These are phyloP conservation scores for Leptonema lineaticorne DNA, from an alignment of 1,140 invertebrate species.

Conservation along the genomic window DNA sequence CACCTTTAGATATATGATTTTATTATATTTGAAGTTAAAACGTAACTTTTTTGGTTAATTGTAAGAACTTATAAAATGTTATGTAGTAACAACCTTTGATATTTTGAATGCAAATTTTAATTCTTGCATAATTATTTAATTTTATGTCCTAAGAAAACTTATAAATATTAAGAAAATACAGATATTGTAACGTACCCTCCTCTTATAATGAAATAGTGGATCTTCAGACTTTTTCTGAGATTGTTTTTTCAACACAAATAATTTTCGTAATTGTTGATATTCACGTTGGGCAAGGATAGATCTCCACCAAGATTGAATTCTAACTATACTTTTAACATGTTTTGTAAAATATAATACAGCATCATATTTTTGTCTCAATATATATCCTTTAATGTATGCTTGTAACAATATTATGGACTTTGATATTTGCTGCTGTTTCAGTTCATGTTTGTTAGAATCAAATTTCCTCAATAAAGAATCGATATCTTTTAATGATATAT, in stretches of 20 bases:
- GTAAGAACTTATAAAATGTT: too few relatives aligned
- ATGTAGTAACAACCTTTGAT: too few relatives aligned
- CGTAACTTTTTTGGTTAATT: too few relatives aligned
- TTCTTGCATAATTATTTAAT: too few relatives aligned
- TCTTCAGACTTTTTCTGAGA: conserved; percentile 48
- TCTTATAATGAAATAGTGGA: conserved; percentile 54
- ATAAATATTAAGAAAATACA: too few relatives aligned
- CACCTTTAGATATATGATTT: too few relatives aligned
- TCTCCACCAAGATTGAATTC: conserved; percentile 72
- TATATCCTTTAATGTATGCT: conserved; percentile 63
- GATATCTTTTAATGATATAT: conserved; percentile 53
- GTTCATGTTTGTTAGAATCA: conserved; percentile 49
- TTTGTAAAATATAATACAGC: conserved; percentile 55
- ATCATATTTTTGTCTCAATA: conserved; percentile 57
- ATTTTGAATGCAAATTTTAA: too few relatives aligned
- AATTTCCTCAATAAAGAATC: conserved; percentile 51
- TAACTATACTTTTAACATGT: conserved; percentile 58
- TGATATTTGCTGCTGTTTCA: conserved; percentile 45
- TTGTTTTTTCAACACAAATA: background rate
- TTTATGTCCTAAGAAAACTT: too few relatives aligned
- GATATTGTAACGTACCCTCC: conserved; percentile 56
- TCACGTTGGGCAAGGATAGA: conserved; percentile 46
- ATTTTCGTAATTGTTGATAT: conserved; percentile 18
- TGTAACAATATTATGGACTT: conserved; percentile 60
- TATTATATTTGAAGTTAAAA: too few relatives aligned